Base-by-base conservation (phyloP, 2,113 vertebrate genomes). In the Centropristis striata region DNA sequence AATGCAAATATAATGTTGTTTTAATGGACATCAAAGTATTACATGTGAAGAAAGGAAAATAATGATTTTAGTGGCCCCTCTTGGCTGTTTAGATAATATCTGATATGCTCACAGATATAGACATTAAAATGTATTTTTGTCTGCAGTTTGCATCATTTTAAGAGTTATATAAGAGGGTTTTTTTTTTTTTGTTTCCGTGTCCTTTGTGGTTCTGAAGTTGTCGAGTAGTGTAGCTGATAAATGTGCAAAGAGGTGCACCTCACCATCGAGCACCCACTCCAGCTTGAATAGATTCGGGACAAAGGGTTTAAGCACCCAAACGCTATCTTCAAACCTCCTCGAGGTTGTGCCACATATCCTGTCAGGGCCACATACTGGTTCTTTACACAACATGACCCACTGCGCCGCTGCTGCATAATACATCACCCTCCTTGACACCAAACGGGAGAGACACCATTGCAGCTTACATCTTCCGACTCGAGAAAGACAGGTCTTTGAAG, bases 391-490 rank as follows among this genome's bases (percentile, higher is more conserved):
- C 73, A 80, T 81, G 85, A 85, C 81, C 86, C 77, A 66, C 70
- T 82, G 75, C 2, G 66, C 81, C 64, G 46, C 76, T 68, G 67
- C 83, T 89, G 85, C 88, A 90, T 87, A 85, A 89, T 86, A 86
- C 86, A 91, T 93, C 78, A 71, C 85, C 85, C 85, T 86, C 75
- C 80, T 90, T 71, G 80, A 90, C 92, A 86, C 87, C 80, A 60
- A 69, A 84, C 58, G 18, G 67, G 39, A 75, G 63, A 69, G 78
- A 70, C 81, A 60, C 87, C 81, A 67, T 61, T 71, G 83, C 51
- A 9, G 59, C 89, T 90, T 67, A 85, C 75, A 87, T 86, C 79
- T 75, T 71, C 72, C 9, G 23, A 78, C 59, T 81, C 18, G 59
- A 76, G 81, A 85, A 75, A 86, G 78, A 86, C 80, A 71, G 41